Conservation (phyloP, 2,888 invertebrate genomes). For the Callimorpha dominula region DNA sequence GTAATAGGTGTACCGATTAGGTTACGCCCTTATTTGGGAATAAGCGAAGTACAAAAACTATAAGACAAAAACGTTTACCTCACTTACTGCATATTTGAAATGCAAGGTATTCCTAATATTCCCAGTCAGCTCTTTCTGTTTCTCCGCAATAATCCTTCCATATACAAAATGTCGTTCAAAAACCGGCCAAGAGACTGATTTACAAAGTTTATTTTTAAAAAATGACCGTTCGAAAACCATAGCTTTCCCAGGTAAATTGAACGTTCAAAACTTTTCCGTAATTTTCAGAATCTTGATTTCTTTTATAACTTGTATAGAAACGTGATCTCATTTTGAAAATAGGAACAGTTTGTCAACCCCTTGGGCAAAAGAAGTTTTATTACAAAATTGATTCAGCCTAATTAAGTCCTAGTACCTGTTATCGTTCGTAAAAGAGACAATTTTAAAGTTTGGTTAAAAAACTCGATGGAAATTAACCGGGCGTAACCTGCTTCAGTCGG, state of each 20-base stretch:
- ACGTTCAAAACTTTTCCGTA: not conserved
- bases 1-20: not conserved
- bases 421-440: conserved; percentile 50
- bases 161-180: not conserved
- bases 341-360: conserved; percentile 14
- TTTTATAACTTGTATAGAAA: not conserved
- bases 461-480: conserved; percentile 41
- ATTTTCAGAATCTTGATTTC: not conserved
- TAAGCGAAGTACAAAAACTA: too few relatives aligned
- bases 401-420: conserved; percentile 49
- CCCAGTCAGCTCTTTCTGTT: not conserved
- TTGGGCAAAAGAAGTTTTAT: conserved; percentile 13
- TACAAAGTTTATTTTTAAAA: not conserved
- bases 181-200: not conserved
- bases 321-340: conserved; percentile 10
- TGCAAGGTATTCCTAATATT: not conserved
- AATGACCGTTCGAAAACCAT: not conserved
- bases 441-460: conserved; percentile 59
- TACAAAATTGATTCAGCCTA: conserved; percentile 49
- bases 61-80: not conserved
- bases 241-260: not conserved
- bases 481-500: conserved; percentile 56
- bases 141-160: not conserved
- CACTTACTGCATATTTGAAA: not conserved
- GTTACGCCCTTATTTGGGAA: too few relatives aligned